Evolutionary conservation across 2,113 vertebrate genomes (phyloP), one percentile per base, ranked within the genome.

Genomic region (Brachypodius melanocephalos): DNA sequence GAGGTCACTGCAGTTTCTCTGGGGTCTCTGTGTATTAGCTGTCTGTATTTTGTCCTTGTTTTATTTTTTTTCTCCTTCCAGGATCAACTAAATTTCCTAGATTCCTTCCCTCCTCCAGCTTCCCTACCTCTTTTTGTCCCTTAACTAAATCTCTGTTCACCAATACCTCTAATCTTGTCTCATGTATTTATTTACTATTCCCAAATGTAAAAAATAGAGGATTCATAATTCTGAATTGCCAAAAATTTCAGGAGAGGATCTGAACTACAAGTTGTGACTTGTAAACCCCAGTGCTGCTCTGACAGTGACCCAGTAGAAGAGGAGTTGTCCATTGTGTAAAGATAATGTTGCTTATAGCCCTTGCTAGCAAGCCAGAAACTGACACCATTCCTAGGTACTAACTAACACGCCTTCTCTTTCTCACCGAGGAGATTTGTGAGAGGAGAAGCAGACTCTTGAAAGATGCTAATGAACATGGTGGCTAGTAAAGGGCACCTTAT

Each of bases 401-500:
- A n/a, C 59, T 57, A 76, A 83, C 48, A 59, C 2, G 10, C 57
- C 66, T 76, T 81, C 65, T 88, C 80, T 63, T 95, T 89, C 86
- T 94, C 62, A 62, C 71, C 2, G 34, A 2, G 18, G 26, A 29
- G 14, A 49, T 49, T 40, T 78, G 46, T 69, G 71, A 83, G 80
- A 85, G 66, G 73, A 92, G 61, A 77, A 87, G 36, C 55, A 89
- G 58, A 24, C 42, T 89, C 65, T 29, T 75, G n/a, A 85, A 75
- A 94, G 59, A 62, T 84, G 76, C 86, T 90, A 83, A 78, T 89
- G 67, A 92, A 67, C 38, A 19, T 38, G 65, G 85, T 88, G 88
- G 88, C 90, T 94, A 77, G 52, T 68, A 92, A 95, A 93, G 87
- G 87, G 49, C 74, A 88, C 78, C 93, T 91, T 95, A 46, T 88